These are phyloP conservation scores for Corythucha ciliata DNA, from an alignment of 2,888 invertebrate genomes.

Conservation along the genomic window DNA sequence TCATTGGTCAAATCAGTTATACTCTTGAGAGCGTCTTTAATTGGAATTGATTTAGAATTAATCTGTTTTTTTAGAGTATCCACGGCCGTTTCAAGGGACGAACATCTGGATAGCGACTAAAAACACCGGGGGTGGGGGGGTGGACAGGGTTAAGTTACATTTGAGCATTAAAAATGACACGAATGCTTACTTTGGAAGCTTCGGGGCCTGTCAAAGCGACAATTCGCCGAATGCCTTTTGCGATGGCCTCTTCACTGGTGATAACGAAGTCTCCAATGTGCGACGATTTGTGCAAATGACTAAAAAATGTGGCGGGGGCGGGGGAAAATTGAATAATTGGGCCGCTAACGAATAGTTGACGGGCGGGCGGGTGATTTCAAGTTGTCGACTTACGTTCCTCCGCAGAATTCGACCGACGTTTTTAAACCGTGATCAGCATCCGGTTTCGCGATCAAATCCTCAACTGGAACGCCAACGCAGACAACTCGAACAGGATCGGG, in stretches of 20 bases:
- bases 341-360: not conserved
- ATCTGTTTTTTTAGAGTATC: conserved; percentile 51
- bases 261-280: conserved; percentile 95
- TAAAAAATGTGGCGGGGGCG: conserved; percentile 36
- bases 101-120: conserved; percentile 70
- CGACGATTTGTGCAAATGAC: conserved; percentile 77
- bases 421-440: conserved; percentile 63
- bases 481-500: conserved; percentile 93
- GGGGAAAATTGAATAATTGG: not conserved
- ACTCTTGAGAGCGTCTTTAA: conserved; percentile 46
- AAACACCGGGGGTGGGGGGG: not conserved
- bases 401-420: conserved; percentile 98
- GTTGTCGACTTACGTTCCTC: conserved; percentile 69
- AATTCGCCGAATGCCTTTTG: conserved; percentile 94
- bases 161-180: conserved; percentile 6
- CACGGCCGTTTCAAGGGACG: conserved; percentile 63
- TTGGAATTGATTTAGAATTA: conserved; percentile 47
- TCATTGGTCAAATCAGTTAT: conserved; percentile 78
- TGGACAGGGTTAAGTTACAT: not conserved
- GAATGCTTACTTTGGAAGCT: conserved; percentile 51
- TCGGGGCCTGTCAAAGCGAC: conserved; percentile 94
- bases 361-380: not conserved
- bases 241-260: conserved; percentile 95
- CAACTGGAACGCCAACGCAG: conserved; percentile 86
- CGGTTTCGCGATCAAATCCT: conserved; percentile 78